phyloP scores from a whole-genome alignment of 2,113 vertebrate genomes.

The Fulmarus glacialis region DNA sequence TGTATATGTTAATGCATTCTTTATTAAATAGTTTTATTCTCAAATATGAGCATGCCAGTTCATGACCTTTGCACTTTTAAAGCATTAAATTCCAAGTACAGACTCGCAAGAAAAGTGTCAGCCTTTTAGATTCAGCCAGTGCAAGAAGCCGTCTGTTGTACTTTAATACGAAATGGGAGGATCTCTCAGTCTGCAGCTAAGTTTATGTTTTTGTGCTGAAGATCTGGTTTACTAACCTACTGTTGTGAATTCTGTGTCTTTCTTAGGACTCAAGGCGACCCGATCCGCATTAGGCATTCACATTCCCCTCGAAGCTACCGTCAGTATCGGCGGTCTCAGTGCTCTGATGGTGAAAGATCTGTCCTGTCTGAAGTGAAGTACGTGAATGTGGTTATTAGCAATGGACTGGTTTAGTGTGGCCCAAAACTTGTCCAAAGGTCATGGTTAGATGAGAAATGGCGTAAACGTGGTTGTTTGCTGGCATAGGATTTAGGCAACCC shows the following conservation, averaged over 20 bases:
- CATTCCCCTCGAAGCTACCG: slow-evolving; percentile 88
- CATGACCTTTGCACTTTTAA: background rate
- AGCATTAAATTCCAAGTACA: background rate
- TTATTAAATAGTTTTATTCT: background rate
- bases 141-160: background rate
- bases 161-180: background rate
- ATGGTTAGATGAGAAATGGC: background rate
- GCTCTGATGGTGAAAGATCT: slow-evolving; percentile 88
- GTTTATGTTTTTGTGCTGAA: background rate
- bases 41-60: background rate
- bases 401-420: background rate
- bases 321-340: slow-evolving; percentile 86
- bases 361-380: slow-evolving; percentile 91
- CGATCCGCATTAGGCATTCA: slow-evolving; percentile 85
- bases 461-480: background rate
- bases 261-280: slow-evolving; percentile 87
- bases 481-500: background rate
- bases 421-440: background rate
- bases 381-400: slow-evolving; percentile 20
- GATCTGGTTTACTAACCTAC: background rate
- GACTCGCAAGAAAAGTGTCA: background rate
- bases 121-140: background rate
- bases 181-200: background rate
- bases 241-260: background rate
- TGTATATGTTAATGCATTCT: background rate